Percentiles rank a stretch among this genome's conserved stretches.
phyloP scores from a whole-genome alignment of 2,888 invertebrate genomes.

The Ametastegia equiseti region DNA sequence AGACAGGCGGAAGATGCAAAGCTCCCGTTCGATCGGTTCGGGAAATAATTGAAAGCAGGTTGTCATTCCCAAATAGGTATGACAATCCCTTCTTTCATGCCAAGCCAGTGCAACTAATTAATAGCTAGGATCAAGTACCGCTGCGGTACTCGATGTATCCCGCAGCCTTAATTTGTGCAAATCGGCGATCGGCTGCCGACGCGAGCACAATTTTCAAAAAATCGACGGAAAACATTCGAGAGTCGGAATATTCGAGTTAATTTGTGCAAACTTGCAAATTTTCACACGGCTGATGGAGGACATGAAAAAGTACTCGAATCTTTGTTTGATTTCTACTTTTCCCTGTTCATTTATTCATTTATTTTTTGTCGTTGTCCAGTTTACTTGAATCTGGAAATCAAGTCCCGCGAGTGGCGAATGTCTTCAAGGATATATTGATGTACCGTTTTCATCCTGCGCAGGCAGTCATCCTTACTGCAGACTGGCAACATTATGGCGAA shows the following conservation, averaged over 20 bases:
- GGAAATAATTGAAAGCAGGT: constrained; percentile 30
- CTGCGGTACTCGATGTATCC: background rate
- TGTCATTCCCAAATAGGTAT: constrained; percentile 44
- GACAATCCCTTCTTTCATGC: background rate
- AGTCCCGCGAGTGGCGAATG: background rate
- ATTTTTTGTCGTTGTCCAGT: background rate
- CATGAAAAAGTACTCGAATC: background rate
- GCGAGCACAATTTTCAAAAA: background rate
- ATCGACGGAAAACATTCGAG: background rate
- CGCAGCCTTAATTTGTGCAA: constrained; percentile 3
- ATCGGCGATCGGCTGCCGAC: background rate
- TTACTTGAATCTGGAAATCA: background rate
- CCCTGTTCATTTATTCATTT: background rate
- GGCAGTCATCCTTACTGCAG: background rate
- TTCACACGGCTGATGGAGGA: background rate
- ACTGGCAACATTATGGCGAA: background rate
- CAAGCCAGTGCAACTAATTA: constrained; percentile 16
- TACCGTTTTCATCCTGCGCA: background rate
- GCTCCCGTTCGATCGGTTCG: background rate
- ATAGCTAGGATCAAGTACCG: constrained; percentile 13
- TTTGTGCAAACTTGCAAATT: too few species aligned
- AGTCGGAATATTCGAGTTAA: too few species aligned
- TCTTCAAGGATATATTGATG: background rate
- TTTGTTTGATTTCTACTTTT: background rate
- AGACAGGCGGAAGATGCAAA: constrained; percentile 38